Percentiles rank a stretch among this genome's conserved stretches.
Conservation (phyloP, 2,113 vertebrate genomes). For the Morone saxatilis region DNA sequence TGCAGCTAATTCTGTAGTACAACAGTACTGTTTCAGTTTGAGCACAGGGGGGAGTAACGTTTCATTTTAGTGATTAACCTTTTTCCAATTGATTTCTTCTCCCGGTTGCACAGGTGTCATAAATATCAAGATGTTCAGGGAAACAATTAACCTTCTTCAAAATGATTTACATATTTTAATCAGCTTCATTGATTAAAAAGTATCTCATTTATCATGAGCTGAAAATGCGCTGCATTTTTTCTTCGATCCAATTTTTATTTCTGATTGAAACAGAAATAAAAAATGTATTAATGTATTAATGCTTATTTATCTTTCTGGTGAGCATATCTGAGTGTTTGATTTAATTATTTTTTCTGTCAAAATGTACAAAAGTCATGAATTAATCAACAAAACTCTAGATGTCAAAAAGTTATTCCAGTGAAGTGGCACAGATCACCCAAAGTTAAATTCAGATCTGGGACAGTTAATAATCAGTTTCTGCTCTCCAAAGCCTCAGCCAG, state of each 20-base stretch:
- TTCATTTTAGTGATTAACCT: slow-evolving; percentile 67
- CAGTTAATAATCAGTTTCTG: slow-evolving; percentile 47
- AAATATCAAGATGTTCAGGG: slow-evolving; percentile 73
- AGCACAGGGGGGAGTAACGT: slow-evolving; percentile 10
- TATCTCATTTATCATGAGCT: slow-evolving; percentile 14
- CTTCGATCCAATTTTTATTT: slow-evolving; percentile 4
- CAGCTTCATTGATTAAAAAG: slow-evolving; percentile 39
- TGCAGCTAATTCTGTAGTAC: slow-evolving; percentile 31
- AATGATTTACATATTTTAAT: slow-evolving; percentile 65
- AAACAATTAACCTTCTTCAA: slow-evolving; percentile 74
- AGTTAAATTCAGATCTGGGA: slow-evolving; percentile 42
- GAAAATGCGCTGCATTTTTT: slow-evolving; percentile 12
- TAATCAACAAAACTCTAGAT: slow-evolving; percentile 17
- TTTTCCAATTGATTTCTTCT: slow-evolving; percentile 70
- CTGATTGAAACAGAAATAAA: background rate
- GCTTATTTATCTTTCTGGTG: background rate
- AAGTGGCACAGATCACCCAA: slow-evolving; percentile 7
- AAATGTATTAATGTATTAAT: background rate
- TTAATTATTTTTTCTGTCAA: background rate
- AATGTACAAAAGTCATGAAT: slow-evolving; percentile 7
- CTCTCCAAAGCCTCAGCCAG: slow-evolving; percentile 36
- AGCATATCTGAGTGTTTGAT: slow-evolving; percentile 5
- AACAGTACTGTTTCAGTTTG: slow-evolving; percentile 33
- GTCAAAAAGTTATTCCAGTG: slow-evolving; percentile 1
- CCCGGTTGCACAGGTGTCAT: slow-evolving; percentile 47